Evolutionary conservation across 2,797 vertebrate genomes (phyloP), one percentile per base, ranked within the genome.

Genomic region (Acanthurus lineatus): DNA sequence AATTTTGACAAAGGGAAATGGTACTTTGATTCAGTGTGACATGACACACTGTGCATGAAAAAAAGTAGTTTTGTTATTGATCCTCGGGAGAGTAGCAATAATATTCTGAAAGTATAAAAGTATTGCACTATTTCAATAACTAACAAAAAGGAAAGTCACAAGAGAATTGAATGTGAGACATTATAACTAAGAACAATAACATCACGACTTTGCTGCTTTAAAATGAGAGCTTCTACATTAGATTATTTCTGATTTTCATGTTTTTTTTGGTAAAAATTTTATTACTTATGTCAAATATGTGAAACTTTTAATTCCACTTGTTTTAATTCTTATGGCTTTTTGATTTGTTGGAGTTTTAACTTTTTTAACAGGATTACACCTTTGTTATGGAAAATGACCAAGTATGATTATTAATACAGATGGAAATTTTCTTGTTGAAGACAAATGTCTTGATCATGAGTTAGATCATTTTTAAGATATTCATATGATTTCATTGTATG

Each of bases 1-100:
- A 2, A 2, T 28, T 77, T 77, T 67, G 12, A 86, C 2, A 85
- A 92, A 91, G 83, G 86, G 86, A 89, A 87, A 77, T 42, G 2
- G 10, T 67, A 59, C 40, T 52, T 66, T 7, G 49, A 73, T 53
- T 44, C 35, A 64, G 10, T 40, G 15, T 42, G 5, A 68, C 25
- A 62, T 47, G 28, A 38, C 10, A 47, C 10, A 42, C 40, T 9
- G 40, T 65, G 47, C 61, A 52, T 61, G 35, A 60, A 57, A 25
- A 62, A 2, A 53, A 5, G 28, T 25, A 4, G 16, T 74, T n/a
- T 65, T 63, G n/a, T n/a, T 69, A 54, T 35, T 75, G 16, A 68
- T 73, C 71, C 32, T 68, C 9, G 44, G 12, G 10, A 51, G 11
- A 70, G 12, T 58, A 10, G 25, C 19, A 58, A 68, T 58, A 51